phyloP scores from a whole-genome alignment of 2,797 vertebrate genomes.

The Danio choprae region DNA sequence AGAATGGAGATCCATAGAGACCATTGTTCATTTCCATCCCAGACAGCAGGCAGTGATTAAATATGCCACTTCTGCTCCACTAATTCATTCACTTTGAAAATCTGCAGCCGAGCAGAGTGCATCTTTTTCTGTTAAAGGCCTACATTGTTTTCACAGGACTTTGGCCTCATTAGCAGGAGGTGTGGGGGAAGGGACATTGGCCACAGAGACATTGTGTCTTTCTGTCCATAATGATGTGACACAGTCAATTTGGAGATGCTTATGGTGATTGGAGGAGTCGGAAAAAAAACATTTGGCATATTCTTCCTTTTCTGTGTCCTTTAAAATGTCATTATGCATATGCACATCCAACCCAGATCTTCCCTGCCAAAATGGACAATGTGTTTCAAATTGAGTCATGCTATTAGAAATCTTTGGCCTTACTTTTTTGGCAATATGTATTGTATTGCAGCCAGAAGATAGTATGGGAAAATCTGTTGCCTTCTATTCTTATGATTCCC shows the following conservation, averaged over 20 bases:
- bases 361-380: background rate
- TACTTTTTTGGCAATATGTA: background rate
- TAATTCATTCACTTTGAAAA: constrained; percentile 89
- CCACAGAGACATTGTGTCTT: constrained; percentile 74
- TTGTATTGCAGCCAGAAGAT: background rate
- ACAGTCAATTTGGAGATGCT: constrained; percentile 55
- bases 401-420: background rate
- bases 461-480: constrained; percentile 29
- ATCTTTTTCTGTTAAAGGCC: constrained; percentile 84
- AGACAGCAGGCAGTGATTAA: constrained; percentile 90
- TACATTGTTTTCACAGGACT: constrained; percentile 85
- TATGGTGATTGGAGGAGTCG: constrained; percentile 8
- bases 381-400: background rate
- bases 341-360: background rate
- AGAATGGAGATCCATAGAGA: constrained; percentile 81
- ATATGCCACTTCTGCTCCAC: constrained; percentile 91
- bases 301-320: background rate
- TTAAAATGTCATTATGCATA: background rate
- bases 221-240: constrained; percentile 77
- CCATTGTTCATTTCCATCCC: constrained; percentile 86
- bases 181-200: constrained; percentile 73
- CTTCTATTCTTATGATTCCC: background rate
- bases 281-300: constrained; percentile 5
- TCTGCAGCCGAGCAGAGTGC: constrained; percentile 85
- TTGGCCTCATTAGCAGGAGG: constrained; percentile 83